Percentiles rank a stretch among this genome's conserved stretches.
Conservation (phyloP, 2,113 vertebrate species). For the Protomyctophum bolini region DNA sequence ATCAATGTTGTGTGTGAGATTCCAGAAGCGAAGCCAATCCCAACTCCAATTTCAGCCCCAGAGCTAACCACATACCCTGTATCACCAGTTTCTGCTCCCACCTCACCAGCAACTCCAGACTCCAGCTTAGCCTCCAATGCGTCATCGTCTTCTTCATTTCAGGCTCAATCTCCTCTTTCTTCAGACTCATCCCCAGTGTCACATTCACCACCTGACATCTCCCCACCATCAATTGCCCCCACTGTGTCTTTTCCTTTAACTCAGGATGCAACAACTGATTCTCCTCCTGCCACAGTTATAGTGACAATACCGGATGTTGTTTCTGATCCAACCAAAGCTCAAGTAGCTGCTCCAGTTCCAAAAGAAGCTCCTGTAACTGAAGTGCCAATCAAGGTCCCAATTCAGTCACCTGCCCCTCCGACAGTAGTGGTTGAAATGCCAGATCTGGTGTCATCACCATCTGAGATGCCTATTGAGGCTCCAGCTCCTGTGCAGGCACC, state of each 20-base stretch:
- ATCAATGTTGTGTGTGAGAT: conserved; percentile 86
- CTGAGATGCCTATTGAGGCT: conserved; percentile 49
- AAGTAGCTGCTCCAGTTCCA: conserved; percentile 23
- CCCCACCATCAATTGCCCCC: conserved; percentile 10
- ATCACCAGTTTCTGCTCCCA: conserved; percentile 67
- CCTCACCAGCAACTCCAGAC: conserved; percentile 69
- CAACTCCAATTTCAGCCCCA: conserved; percentile 75
- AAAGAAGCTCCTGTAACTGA: conserved; percentile 18
- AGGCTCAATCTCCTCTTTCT: conserved; percentile 67
- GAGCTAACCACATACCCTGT: conserved; percentile 66
- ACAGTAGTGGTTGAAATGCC: conserved; percentile 66
- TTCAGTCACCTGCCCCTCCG: conserved; percentile 16
- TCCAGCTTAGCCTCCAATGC: conserved; percentile 70
- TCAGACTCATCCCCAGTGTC: conserved; percentile 68
- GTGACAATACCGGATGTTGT: conserved; percentile 69
- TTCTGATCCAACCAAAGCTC: conserved; percentile 54
- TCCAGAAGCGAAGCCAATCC: conserved; percentile 79
- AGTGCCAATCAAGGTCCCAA: conserved; percentile 13
- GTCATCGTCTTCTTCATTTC: conserved; percentile 66
- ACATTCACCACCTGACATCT: conserved; percentile 39
- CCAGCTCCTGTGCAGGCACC: conserved; percentile 53
- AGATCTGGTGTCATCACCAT: conserved; percentile 67
- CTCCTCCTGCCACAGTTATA: conserved; percentile 38
- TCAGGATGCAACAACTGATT: not conserved
- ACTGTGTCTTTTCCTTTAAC: conserved; percentile 8